phyloP scores from a whole-genome alignment of 2,797 vertebrate genomes.

The Adelosebastes latens region DNA sequence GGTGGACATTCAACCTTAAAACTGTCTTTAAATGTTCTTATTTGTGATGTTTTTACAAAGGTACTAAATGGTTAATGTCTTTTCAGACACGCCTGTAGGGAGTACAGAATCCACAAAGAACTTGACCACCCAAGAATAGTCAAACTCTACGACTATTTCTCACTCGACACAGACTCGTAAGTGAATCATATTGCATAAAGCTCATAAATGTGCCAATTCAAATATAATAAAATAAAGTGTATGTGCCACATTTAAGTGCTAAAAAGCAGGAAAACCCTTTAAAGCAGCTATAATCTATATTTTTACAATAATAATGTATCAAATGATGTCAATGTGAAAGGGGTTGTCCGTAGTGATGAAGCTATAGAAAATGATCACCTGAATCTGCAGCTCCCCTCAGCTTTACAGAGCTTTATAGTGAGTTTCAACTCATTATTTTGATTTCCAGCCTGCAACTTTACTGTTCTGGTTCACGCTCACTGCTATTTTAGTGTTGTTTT shows the following conservation, averaged over 20 bases:
- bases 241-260: background rate
- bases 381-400: background rate
- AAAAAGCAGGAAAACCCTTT: background rate
- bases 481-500: background rate
- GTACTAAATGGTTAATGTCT: background rate
- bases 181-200: conserved; percentile 59
- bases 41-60: background rate
- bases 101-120: conserved; percentile 98
- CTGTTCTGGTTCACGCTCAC: background rate
- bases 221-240: background rate
- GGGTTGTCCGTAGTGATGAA: background rate
- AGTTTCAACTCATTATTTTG: background rate
- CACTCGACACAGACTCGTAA: conserved; percentile 96
- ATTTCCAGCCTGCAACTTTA: background rate
- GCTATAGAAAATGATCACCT: background rate
- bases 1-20: background rate
- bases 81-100: conserved; percentile 93
- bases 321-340: background rate
- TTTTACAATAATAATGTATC: background rate
- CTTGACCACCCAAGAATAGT: conserved; percentile 97
- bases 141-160: conserved; percentile 97
- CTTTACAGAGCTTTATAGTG: background rate
- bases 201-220: background rate
- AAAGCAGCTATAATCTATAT: background rate
- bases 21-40: background rate